Base-by-base conservation (phyloP, 1,140 invertebrate species). In the Triops cancriformis region DNA sequence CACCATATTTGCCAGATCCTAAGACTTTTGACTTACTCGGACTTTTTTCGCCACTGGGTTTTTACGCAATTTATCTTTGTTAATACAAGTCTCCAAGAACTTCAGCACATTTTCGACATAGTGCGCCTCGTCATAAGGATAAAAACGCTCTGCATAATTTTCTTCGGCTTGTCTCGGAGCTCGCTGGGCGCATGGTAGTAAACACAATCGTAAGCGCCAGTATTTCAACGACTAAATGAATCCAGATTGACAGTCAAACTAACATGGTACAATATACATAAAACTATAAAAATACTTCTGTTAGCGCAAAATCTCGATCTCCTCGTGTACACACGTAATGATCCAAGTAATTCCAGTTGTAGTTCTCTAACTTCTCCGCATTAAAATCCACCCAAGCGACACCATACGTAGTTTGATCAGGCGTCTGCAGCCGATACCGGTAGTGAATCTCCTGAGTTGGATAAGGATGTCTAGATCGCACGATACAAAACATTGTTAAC, bases 261-360 rank as follows among this genome's bases (percentile, higher is more conserved):
- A 42, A 51, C 31, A 37, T 37, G 31, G 51, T 10, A n/a, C n/a
- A 14, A 43, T 9, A 42, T 73, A 77, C 11, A 12, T 77, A 14
- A 72, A 75, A 28, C 12, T 14, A 73, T n/a, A 41, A 75, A 81
- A 79, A 83, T 83, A 94, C 93, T 87, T 96, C 94, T 80, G 91
- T 90, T 26, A 97, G 86, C 31, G 90, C 87, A 85, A 94, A 96
- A 83, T 97, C 95, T 0, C 91, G 93, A 83, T 97, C 95, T 7
- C 96, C 95, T 73, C 93, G 86, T 1, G 94, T 95, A 83, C 95
- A 97, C 78, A 98, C 95, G 83, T 98, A 98, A 84, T 98, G 93
- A 85, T 98, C 96, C 85, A 98, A 88, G 85, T 96, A 96, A 86
- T 98, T 98, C 97, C 97, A 99, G 85, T 97, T 98, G 82, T 95